Evolutionary conservation across 2,888 invertebrate genomes (phyloP).

Genomic region (Agrenia bidenticulata): DNA sequence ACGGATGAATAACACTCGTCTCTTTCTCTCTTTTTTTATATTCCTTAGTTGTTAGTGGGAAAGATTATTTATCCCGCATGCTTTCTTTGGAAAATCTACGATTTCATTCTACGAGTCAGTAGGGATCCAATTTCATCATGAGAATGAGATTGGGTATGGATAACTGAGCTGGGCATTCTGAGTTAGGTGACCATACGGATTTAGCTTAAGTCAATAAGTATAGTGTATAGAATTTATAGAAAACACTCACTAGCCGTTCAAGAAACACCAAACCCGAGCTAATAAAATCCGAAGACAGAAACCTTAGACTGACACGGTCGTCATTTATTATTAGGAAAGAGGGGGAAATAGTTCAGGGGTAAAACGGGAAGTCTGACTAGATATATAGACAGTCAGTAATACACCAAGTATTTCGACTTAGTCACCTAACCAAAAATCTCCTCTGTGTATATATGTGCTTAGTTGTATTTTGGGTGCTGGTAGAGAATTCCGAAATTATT

Average conservation of each 20-base stretch:
- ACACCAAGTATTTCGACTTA: no score
- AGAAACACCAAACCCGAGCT: background rate
- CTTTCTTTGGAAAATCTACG: no score
- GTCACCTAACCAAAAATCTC: no score
- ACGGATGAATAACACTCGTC: no score
- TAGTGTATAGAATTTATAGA: background rate
- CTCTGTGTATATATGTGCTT: no score
- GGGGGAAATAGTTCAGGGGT: background rate
- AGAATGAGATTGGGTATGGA: no score
- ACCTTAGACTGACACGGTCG: background rate
- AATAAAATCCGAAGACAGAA: background rate
- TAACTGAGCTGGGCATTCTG: no score
- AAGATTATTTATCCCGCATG: no score
- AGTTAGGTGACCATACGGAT: background rate
- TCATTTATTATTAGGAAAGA: background rate
- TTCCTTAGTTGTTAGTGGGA: no score
- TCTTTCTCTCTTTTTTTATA: no score
- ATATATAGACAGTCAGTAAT: background rate
- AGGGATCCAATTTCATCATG: no score
- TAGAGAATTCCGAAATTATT: conserved; percentile 22
- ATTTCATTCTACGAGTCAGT: no score
- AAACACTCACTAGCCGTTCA: background rate
- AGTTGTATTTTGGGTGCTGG: conserved; percentile 7
- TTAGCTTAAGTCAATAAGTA: background rate
- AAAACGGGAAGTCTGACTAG: background rate